Base-by-base conservation (phyloP, 2,113 vertebrate species). In the Vidua chalybeata region DNA sequence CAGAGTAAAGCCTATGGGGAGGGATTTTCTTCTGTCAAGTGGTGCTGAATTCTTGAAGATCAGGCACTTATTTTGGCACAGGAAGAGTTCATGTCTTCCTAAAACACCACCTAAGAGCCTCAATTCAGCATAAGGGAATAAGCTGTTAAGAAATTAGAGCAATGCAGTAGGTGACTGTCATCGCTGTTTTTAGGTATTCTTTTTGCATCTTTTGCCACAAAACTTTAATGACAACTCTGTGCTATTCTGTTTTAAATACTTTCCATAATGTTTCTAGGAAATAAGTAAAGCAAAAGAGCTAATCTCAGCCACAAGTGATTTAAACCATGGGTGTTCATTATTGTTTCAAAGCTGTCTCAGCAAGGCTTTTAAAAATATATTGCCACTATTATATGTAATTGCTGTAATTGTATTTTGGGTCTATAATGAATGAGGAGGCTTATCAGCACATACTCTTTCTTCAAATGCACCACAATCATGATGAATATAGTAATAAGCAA, bases 291-390 rank as follows among this genome's bases (percentile, higher is more conserved):
- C 22, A 35, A 81, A 94, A 89, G 45, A 83, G 35, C 27, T 87
- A 75, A 75, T 72, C 45, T 90, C 64, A 87, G 35, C 24, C 13
- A 8, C 35, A 78, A 87, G 27, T 78, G 43, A 78, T 90, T 95
- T 95, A 92, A 89, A 68, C 8, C n/a, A 31, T 41, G n/a, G 11
- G 13, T 91, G 28, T 56, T 87, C 71, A 69, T 89, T 89, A 82
- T 49, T 67, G 28, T 82, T 95, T 89, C 74, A 82, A 94, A 96
- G 31, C 41, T 89, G 75, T 76, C 63, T 91, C 58, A 82, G 51
- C 0, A 2, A 93, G 51, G 20, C 28, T 87, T 95, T 93, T 43
- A 17, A 89, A 95, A 96, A 84, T 83, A 55, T 30, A 69, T 89
- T 87, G 19, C 46, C 51, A 61, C 71, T 74, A 71, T 75, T 93